Evolutionary conservation across 2,888 invertebrate genomes (phyloP).

Genomic region (Acronicta psi): DNA sequence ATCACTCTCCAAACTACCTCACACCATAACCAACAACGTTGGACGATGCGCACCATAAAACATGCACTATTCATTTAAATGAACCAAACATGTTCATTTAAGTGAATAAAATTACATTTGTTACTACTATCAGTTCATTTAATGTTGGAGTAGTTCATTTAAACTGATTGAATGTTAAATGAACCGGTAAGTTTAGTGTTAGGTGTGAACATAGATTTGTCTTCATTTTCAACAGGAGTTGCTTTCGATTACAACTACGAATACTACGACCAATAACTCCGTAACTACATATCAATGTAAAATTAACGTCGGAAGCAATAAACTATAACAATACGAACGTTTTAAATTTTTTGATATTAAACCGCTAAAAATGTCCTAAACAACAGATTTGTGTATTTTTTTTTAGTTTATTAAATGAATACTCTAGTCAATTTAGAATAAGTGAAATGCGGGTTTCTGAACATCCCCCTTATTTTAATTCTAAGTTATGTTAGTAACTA

Average conservation of each 20-base stretch:
- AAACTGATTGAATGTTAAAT: constrained; percentile 49
- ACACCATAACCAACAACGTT: constrained; percentile 89
- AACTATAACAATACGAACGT: constrained; percentile 62
- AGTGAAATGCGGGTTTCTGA: constrained; percentile 65
- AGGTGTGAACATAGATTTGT: constrained; percentile 59
- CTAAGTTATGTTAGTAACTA: constrained; percentile 17
- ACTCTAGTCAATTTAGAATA: constrained; percentile 86
- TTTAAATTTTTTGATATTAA: constrained; percentile 32
- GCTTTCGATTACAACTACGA: constrained; percentile 49
- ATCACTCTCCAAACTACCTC: constrained; percentile 90
- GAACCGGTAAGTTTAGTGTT: constrained; percentile 55
- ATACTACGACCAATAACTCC: constrained; percentile 70
- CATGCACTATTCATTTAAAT: constrained; percentile 59
- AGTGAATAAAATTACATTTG: constrained; percentile 51
- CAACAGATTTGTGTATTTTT: constrained; percentile 28
- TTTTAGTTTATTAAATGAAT: constrained; percentile 56
- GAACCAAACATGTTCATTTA: constrained; percentile 60
- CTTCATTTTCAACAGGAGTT: constrained; percentile 46
- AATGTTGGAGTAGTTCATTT: constrained; percentile 36
- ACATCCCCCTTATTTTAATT: constrained; percentile 28
- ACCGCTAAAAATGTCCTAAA: constrained; percentile 10
- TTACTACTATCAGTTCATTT: constrained; percentile 41
- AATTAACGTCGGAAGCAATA: constrained; percentile 80
- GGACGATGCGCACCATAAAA: constrained; percentile 83
- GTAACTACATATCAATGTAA: constrained; percentile 83